These are phyloP conservation scores for Petrolisthes cinctipes DNA, from an alignment of 2,888 invertebrate species.

Conservation along the genomic window DNA sequence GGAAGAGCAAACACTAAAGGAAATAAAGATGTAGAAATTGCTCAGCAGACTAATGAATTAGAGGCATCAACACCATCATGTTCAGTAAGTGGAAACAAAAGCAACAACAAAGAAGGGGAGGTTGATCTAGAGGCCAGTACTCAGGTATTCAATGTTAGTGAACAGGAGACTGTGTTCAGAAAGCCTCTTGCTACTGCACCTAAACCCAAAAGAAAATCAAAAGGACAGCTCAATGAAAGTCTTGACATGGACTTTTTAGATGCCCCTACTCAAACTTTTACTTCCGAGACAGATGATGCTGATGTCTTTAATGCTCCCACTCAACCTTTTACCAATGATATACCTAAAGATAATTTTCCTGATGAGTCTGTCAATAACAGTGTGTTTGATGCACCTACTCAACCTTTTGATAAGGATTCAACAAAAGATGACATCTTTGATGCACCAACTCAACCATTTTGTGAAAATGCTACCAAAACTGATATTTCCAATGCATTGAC, in stretches of 20 bases:
- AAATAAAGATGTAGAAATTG: not conserved
- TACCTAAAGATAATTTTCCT: not conserved
- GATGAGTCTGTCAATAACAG: conserved; percentile 20
- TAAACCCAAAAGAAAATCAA: conserved; percentile 24
- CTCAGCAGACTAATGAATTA: conserved; percentile 15
- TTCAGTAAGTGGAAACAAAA: not conserved
- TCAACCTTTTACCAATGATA: conserved; percentile 13
- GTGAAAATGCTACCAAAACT: conserved; percentile 3
- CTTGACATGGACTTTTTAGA: not conserved
- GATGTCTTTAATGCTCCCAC: conserved; percentile 10
- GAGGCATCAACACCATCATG: not conserved
- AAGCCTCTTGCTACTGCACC: conserved; percentile 39
- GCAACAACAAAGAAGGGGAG: not conserved
- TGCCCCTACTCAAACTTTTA: conserved; percentile 19
- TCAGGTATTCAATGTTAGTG: conserved; percentile 1
- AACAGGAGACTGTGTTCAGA: conserved; percentile 14
- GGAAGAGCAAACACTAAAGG: not conserved
- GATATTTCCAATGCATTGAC: not conserved
- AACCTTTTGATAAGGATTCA: conserved; percentile 10
- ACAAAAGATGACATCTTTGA: conserved; percentile 25
- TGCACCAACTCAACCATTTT: conserved; percentile 35
- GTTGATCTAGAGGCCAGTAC: conserved; percentile 12
- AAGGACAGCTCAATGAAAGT: not conserved
- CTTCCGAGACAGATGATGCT: not conserved
- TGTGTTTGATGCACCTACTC: not conserved